phyloP scores from a whole-genome alignment of 2,113 vertebrate species.

The Colaptes auratus region DNA sequence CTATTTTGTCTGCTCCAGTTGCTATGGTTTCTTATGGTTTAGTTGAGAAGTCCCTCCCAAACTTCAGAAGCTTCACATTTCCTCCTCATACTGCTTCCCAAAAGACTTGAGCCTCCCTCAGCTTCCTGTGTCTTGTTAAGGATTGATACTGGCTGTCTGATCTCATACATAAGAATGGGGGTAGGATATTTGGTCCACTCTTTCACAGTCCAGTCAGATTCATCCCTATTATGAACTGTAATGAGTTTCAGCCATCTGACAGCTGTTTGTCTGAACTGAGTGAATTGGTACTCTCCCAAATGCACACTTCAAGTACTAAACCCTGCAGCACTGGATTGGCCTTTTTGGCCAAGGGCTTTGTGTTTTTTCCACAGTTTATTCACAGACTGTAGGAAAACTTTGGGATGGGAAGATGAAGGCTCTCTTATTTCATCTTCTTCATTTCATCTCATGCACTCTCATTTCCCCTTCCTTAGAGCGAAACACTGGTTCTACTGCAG shows the following conservation, averaged over 20 bases:
- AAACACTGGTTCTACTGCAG: not conserved
- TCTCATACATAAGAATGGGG: not conserved
- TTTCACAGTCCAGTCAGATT: not conserved
- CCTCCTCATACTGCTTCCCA: not conserved
- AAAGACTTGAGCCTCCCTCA: not conserved
- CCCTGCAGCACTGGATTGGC: not conserved
- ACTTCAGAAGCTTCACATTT: not conserved
- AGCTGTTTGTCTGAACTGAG: not conserved
- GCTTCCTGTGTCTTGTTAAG: not conserved
- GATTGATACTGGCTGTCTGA: rapidly evolving
- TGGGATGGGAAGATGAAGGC: not conserved
- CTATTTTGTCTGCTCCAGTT: not conserved
- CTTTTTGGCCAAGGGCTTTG: not conserved
- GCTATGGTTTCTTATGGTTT: not conserved
- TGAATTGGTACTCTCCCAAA: not conserved
- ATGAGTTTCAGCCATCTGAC: not conserved
- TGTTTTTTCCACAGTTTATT: not conserved
- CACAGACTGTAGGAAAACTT: not conserved
- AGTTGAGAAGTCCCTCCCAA: not conserved
- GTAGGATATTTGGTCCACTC: not conserved
- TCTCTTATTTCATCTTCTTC: not conserved
- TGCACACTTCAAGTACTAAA: not conserved
- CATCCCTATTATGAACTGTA: not conserved
- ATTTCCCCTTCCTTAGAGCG: not conserved
- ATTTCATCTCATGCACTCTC: not conserved